phyloP scores from a whole-genome alignment of 2,113 vertebrate species.

The Prunella fulvescens region DNA sequence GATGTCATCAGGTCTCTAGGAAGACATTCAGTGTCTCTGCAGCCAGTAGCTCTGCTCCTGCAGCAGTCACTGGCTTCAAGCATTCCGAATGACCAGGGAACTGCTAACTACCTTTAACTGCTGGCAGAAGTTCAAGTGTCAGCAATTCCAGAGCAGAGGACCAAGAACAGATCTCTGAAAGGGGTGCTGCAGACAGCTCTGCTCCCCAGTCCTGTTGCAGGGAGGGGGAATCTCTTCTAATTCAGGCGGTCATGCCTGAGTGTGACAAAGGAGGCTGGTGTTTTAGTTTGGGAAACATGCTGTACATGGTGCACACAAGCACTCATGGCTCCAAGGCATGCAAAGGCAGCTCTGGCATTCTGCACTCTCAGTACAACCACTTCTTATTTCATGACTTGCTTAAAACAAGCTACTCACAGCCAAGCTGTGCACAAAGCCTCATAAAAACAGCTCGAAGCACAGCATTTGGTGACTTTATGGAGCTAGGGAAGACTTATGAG shows the following conservation, averaged over 20 bases:
- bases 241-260: not conserved
- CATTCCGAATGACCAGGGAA: not conserved
- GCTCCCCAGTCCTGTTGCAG: not conserved
- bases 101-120: not conserved
- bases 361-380: not conserved
- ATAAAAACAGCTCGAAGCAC: not conserved
- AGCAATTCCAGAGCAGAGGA: not conserved
- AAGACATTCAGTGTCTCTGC: not conserved
- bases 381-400: not conserved
- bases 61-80: not conserved
- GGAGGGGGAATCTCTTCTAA: not conserved
- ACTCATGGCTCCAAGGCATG: not conserved
- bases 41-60: not conserved
- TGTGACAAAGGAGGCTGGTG: not conserved
- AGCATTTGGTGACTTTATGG: not conserved
- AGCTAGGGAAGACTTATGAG: not conserved
- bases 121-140: not conserved
- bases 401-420: not conserved
- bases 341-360: not conserved
- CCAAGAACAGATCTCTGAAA: not conserved
- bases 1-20: not conserved
- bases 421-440: not conserved
- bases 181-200: not conserved
- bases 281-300: not conserved
- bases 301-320: fast-evolving